phyloP scores from a whole-genome alignment of 2,113 vertebrate genomes.

The Formicarius rufipectus region DNA sequence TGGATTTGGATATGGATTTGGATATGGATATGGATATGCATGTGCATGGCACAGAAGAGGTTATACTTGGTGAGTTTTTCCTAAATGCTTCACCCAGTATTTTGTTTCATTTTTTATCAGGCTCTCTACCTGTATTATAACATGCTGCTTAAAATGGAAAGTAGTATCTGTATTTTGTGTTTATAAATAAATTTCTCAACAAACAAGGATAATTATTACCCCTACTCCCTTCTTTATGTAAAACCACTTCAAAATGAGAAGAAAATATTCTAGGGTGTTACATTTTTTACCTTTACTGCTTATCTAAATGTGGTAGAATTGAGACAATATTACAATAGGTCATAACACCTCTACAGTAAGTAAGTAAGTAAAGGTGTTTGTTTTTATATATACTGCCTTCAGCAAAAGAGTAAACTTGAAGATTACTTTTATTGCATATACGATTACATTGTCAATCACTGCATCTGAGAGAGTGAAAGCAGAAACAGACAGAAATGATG shows the following conservation, averaged over 20 bases:
- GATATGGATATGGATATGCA: not conserved
- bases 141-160: not conserved
- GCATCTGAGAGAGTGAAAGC: not conserved
- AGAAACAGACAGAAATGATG: not conserved
- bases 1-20: not conserved
- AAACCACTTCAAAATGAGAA: not conserved
- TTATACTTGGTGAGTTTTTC: not conserved
- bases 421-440: not conserved
- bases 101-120: not conserved
- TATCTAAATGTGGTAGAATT: not conserved
- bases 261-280: not conserved
- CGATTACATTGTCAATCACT: not conserved
- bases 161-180: not conserved
- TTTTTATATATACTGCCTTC: not conserved
- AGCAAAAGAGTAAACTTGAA: not conserved
- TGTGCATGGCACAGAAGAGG: not conserved
- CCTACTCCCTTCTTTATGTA: not conserved
- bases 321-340: not conserved
- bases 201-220: not conserved
- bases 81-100: not conserved
- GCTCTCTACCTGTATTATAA: not conserved
- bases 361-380: not conserved
- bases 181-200: not conserved
- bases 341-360: not conserved
- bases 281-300: not conserved